These are phyloP conservation scores for Pachypeltis micranthus DNA, from an alignment of 1,140 invertebrate species.

Conservation along the genomic window DNA sequence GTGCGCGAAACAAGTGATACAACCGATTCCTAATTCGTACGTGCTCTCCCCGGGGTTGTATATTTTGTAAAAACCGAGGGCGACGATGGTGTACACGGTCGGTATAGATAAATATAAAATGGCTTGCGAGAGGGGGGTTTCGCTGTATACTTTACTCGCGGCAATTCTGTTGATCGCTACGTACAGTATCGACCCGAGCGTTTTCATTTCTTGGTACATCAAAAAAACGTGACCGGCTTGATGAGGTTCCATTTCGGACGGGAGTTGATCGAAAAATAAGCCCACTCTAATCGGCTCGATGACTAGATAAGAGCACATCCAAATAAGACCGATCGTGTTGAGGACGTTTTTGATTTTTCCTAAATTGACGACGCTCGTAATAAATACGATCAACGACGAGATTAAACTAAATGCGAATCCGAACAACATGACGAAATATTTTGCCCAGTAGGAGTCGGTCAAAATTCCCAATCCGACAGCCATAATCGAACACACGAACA, in stretches of 20 bases:
- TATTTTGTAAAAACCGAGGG: background rate
- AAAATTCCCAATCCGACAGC: background rate
- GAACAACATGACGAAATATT: background rate
- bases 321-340: background rate
- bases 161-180: background rate
- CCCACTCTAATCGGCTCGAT: background rate
- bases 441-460: background rate
- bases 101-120: background rate
- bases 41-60: background rate
- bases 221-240: background rate
- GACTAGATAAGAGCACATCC: background rate
- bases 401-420: background rate
- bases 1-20: background rate
- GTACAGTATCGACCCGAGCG: background rate
- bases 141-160: background rate
- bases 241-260: background rate
- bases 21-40: background rate
- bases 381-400: background rate
- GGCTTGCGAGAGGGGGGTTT: background rate
- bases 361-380: background rate
- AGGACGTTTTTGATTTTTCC: background rate
- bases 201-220: background rate
- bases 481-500: background rate
- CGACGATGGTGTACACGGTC: background rate
- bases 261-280: background rate